Evolutionary conservation across 2,888 invertebrate genomes (phyloP), one percentile per base, ranked within the genome.

Genomic region (Sclerodermus sp.): DNA sequence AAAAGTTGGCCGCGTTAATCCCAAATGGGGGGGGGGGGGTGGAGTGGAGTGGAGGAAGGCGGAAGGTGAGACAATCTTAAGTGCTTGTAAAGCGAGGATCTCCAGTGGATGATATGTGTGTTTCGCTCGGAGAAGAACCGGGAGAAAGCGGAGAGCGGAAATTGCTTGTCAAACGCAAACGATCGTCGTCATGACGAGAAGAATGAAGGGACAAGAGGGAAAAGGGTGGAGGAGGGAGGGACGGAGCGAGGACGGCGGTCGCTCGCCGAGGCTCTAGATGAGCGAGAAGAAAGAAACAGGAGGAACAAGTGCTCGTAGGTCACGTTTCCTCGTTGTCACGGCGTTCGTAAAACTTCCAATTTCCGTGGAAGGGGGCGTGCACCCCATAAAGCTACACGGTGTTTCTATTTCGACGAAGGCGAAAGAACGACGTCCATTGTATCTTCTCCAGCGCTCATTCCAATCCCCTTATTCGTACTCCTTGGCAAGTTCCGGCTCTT

Each of bases 321-420:
- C 56, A 56, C 53, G 54, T 56, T 64, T 47, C 13, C 45, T 42
- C 37, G 16, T 39, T 40, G 16, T 45, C 38, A 47, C 46, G 46
- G 38, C 43, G 44, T 62, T 52, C 62, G 55, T 64, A 55, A 62
- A 63, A 62, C 58, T 53, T 64, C 42, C 62, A 58, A 63, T 63
- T 63, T 64, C 55, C 59, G 51, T 43, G 44, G 15, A 12, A 17
- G 10, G 39, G 17, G 14, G 38, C 53, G 55, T 51, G 49, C 53
- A 53, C 53, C 53, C 54, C 51, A 48, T 60, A 60, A 63, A 64
- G 57, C 49, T 46, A 40, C 42, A 32, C 37, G 47, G 45, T 55
- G 50, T 59, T 62, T 53, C 55, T 53, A 55, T 64, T 49, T 49
- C 47, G 49, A 45, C 38, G 9, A 16, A 9, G n/a, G 23, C 23